Conservation (phyloP, 2,888 invertebrate species). For the Fragum sueziense region DNA sequence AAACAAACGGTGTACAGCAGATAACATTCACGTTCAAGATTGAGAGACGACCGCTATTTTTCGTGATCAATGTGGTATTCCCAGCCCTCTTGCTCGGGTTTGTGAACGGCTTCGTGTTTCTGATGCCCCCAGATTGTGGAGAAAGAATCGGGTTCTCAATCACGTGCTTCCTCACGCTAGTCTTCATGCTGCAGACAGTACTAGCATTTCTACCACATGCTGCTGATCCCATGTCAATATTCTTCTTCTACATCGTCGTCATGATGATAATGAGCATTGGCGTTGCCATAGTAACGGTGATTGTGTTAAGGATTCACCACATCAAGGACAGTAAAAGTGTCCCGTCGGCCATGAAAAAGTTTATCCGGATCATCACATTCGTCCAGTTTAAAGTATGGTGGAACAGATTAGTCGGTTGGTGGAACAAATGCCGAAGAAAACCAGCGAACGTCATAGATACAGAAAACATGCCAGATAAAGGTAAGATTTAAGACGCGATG, state of each 20-base stretch:
- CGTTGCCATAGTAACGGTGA: constrained; percentile 28
- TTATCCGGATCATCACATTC: constrained; percentile 6
- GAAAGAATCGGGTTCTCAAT: constrained; percentile 36
- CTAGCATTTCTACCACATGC: constrained; percentile 36
- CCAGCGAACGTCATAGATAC: too few relatives aligned
- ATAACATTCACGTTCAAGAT: constrained; percentile 33
- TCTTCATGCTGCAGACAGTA: constrained; percentile 43
- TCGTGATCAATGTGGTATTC: constrained; percentile 33
- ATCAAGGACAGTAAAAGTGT: constrained; percentile 21
- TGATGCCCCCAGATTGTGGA: constrained; percentile 37
- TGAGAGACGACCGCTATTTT: constrained; percentile 30
- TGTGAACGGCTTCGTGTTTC: constrained; percentile 40
- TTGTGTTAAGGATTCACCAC: constrained; percentile 24
- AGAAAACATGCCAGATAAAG: too few relatives aligned
- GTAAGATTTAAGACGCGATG: too few relatives aligned
- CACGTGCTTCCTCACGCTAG: constrained; percentile 47
- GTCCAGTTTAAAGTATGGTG: background rate
- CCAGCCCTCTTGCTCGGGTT: constrained; percentile 32
- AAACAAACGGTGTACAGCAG: constrained; percentile 11
- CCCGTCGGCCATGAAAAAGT: constrained; percentile 12
- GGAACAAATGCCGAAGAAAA: background rate
- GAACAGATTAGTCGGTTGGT: too few relatives aligned
- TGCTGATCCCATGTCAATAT: constrained; percentile 39
- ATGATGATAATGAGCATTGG: constrained; percentile 45
- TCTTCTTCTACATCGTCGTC: constrained; percentile 37